These are phyloP conservation scores for Aproaerema taeniolella DNA, from an alignment of 2,888 invertebrate species.

Conservation along the genomic window DNA sequence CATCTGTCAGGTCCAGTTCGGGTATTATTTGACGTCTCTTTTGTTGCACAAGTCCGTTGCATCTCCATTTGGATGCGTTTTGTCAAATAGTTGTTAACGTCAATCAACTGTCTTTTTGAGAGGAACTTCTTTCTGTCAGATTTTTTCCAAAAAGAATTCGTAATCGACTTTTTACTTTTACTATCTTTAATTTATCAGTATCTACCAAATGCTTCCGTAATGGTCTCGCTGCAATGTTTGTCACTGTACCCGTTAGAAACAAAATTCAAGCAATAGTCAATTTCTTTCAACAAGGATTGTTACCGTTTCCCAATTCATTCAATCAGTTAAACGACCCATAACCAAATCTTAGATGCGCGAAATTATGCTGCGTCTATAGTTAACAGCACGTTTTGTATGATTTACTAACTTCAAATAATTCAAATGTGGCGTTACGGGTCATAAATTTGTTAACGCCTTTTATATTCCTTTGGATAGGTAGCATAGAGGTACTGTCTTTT, in stretches of 20 bases:
- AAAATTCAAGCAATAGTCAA: no score
- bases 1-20: slow-evolving; percentile 46
- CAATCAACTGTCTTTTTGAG: slow-evolving; percentile 7
- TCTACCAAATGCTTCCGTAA: no score
- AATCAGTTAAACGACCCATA: slow-evolving; percentile 46
- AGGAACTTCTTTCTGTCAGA: slow-evolving; percentile 11
- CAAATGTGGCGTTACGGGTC: slow-evolving; percentile 53
- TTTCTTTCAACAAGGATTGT: no score
- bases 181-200: no score
- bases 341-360: slow-evolving; percentile 44
- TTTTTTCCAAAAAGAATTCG: no score
- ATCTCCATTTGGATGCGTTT: slow-evolving; percentile 32
- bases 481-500: slow-evolving; percentile 40
- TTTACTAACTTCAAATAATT: slow-evolving; percentile 42
- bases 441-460: slow-evolving; percentile 60
- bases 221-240: no score
- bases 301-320: slow-evolving; percentile 13
- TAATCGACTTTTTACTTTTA: no score
- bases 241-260: no score
- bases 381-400: slow-evolving; percentile 32
- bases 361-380: slow-evolving; percentile 35
- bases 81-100: slow-evolving; percentile 15
- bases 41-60: slow-evolving; percentile 36
- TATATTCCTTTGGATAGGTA: slow-evolving; percentile 31
- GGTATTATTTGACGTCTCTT: slow-evolving; percentile 29